Evolutionary conservation across 1,140 invertebrate genomes (phyloP).

Genomic region (Micrasema minimum): DNA sequence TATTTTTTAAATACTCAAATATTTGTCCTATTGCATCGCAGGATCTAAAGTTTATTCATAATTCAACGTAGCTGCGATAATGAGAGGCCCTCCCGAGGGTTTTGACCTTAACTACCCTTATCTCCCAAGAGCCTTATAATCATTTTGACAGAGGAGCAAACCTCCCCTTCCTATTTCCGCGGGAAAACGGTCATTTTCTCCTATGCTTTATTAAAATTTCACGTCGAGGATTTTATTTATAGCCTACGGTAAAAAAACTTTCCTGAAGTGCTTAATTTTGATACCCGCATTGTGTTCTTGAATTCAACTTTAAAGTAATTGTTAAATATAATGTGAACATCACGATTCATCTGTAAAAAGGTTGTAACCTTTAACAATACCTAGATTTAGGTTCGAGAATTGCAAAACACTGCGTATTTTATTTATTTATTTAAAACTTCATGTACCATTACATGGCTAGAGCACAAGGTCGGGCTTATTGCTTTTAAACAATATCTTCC

Average conservation of each 20-base stretch:
- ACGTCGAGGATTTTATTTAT: constrained; percentile 44
- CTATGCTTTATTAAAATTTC: constrained; percentile 52
- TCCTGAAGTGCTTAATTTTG: constrained; percentile 45
- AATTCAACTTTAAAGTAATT: constrained; percentile 4
- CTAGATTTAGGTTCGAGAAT: too few relatives aligned
- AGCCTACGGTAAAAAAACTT: constrained; percentile 47
- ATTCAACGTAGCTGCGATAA: constrained; percentile 53
- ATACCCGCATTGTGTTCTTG: constrained; percentile 25
- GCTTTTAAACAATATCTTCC: too few relatives aligned
- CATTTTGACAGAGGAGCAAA: constrained; percentile 52
- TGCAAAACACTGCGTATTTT: too few relatives aligned
- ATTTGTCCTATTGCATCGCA: too few relatives aligned
- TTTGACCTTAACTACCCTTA: constrained; percentile 54
- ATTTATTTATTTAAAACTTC: too few relatives aligned
- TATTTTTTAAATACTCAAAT: too few relatives aligned
- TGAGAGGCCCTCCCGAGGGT: constrained; percentile 51
- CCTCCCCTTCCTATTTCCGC: background rate
- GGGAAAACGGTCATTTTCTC: constrained; percentile 44
- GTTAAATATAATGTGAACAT: background rate
- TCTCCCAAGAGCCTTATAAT: constrained; percentile 53
- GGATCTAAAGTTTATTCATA: constrained; percentile 53
- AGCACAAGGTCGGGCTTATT: too few relatives aligned
- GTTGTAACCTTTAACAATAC: too few relatives aligned
- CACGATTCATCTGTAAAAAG: too few relatives aligned
- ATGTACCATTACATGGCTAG: too few relatives aligned